These are phyloP conservation scores for Aquatica leii DNA, from an alignment of 2,888 invertebrate genomes.

Conservation along the genomic window DNA sequence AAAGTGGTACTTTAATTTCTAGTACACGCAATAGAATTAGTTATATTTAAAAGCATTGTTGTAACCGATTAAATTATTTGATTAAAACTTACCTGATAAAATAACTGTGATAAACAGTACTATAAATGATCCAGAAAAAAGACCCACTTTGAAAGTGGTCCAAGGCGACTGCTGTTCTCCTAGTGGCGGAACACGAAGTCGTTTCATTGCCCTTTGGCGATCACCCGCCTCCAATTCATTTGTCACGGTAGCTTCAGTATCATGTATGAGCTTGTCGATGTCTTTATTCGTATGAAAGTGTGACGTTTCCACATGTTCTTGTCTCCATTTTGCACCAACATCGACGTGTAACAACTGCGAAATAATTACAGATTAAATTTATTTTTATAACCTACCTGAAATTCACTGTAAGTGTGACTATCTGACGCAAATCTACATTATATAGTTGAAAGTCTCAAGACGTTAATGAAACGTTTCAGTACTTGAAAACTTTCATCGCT, in stretches of 20 bases:
- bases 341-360: constrained; percentile 70
- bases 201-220: constrained; percentile 86
- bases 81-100: constrained; percentile 68
- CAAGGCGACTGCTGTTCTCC: constrained; percentile 84
- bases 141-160: constrained; percentile 85
- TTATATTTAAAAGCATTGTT: no score
- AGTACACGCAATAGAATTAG: no score
- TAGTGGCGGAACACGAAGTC: constrained; percentile 83
- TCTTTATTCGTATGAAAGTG: constrained; percentile 87
- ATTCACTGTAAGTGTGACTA: no score
- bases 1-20: no score
- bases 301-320: constrained; percentile 81
- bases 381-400: no score
- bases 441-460: no score
- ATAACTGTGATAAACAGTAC: constrained; percentile 77
- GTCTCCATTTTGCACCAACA: constrained; percentile 80
- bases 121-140: constrained; percentile 84
- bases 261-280: constrained; percentile 82
- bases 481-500: no score
- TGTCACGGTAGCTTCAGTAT: constrained; percentile 77
- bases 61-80: no score
- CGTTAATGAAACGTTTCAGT: no score
- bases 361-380: constrained; percentile 6
- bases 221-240: constrained; percentile 80
- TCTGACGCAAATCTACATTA: no score